These are phyloP conservation scores for Caenorhabditis sp. DNA, from an alignment of 2,888 invertebrate genomes.

Conservation along the genomic window DNA sequence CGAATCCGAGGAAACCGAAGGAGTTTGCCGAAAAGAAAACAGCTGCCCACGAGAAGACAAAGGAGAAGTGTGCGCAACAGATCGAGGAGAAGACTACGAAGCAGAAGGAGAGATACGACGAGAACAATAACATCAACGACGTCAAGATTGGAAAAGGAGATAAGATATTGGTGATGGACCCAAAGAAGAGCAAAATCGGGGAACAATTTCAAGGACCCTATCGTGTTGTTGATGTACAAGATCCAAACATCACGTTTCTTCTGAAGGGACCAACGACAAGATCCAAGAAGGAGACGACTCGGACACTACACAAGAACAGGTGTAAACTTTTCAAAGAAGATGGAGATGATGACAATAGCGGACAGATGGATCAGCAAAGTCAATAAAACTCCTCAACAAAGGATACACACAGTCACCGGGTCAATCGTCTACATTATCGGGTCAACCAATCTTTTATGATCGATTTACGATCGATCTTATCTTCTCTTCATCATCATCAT, in stretches of 20 bases:
- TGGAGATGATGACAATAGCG: not conserved
- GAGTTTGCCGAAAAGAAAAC: not conserved
- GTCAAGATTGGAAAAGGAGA: not conserved
- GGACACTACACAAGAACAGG: not conserved
- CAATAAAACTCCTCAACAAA: no score
- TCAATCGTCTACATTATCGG: no score
- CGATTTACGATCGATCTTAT: no score
- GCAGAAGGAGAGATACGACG: not conserved
- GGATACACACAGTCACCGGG: no score
- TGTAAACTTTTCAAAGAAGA: not conserved
- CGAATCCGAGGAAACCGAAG: not conserved
- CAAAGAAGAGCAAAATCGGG: not conserved
- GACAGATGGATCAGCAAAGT: no score
- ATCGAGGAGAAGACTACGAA: not conserved
- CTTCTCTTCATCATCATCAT: no score
- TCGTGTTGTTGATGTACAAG: not conserved
- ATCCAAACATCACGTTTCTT: not conserved
- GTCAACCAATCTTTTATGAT: no score
- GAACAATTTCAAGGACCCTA: conserved; percentile 2
- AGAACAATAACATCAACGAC: not conserved
- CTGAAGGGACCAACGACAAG: not conserved
- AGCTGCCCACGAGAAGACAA: no score
- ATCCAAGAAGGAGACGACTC: not conserved
- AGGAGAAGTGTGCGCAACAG: not conserved
- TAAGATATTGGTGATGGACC: not conserved